phyloP scores from a whole-genome alignment of 1,140 invertebrate genomes.

The Anadara kagoshimensis region DNA sequence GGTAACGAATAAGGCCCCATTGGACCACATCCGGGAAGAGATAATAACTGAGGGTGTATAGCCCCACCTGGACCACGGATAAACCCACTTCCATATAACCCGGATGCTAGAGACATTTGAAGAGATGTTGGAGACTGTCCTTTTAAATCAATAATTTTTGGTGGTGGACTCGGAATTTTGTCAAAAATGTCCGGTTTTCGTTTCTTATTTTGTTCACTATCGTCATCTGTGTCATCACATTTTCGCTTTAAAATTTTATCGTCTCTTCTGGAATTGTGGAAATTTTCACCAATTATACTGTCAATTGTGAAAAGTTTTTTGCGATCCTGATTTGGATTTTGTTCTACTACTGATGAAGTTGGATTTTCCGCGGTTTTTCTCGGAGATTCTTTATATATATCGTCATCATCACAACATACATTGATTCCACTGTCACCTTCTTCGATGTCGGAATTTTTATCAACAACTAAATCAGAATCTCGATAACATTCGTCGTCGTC shows the following conservation, averaged over 20 bases:
- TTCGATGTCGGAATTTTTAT: not conserved
- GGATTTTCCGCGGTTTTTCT: not conserved
- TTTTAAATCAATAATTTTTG: constrained; percentile 66
- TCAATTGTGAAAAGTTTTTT: constrained; percentile 61
- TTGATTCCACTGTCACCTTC: constrained; percentile 52
- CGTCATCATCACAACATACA: constrained; percentile 50
- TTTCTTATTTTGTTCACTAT: constrained; percentile 30
- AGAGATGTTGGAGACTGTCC: constrained; percentile 45
- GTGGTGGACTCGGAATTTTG: constrained; percentile 69
- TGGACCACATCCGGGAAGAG: constrained; percentile 20
- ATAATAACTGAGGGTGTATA: constrained; percentile 32
- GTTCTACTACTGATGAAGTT: not conserved
- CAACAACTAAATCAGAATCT: constrained; percentile 1
- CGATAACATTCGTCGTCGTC: constrained; percentile 21
- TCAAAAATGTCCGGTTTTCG: constrained; percentile 67
- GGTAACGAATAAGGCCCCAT: constrained; percentile 6
- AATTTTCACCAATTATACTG: constrained; percentile 58
- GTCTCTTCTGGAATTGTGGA: constrained; percentile 18
- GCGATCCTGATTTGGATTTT: constrained; percentile 15
- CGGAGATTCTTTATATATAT: constrained; percentile 37
- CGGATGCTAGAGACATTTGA: constrained; percentile 47
- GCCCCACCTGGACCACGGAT: constrained; percentile 10
- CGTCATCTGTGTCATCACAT: not conserved
- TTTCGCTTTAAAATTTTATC: constrained; percentile 11
- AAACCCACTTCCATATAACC: constrained; percentile 39